phyloP scores from a whole-genome alignment of 2,888 invertebrate species.

The Taphrorychus bicolor region DNA sequence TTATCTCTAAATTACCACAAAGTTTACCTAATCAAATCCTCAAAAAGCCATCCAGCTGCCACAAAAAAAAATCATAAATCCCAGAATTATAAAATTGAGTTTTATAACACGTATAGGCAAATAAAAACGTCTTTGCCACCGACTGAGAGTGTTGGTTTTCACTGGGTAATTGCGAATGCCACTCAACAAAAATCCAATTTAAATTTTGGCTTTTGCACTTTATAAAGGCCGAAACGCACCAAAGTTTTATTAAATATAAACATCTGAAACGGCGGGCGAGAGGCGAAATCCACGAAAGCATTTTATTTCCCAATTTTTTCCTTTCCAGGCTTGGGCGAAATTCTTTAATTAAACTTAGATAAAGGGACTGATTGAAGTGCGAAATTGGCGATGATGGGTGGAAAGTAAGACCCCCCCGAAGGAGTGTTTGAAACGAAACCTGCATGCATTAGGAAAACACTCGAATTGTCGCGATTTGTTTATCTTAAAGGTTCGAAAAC shows the following conservation, averaged over 20 bases:
- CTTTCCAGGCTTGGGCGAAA: conserved; percentile 12
- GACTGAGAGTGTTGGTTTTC: conserved; percentile 6
- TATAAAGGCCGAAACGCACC: conserved; percentile 27
- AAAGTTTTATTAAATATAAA: conserved; percentile 42
- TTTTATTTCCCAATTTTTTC: conserved; percentile 34
- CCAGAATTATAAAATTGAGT: neutral
- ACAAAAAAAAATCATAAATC: neutral
- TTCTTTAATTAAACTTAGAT: conserved; percentile 39
- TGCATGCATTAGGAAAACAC: neutral
- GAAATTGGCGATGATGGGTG: neutral
- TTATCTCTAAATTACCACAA: no score
- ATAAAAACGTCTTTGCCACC: conserved; percentile 12
- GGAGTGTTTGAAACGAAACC: no score
- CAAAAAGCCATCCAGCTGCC: no score
- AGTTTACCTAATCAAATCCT: no score
- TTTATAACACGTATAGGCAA: conserved; percentile 6
- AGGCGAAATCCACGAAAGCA: conserved; percentile 27
- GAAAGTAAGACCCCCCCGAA: no score
- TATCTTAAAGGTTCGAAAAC: conserved; percentile 9
- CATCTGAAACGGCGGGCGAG: conserved; percentile 30
- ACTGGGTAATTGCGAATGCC: conserved; percentile 22
- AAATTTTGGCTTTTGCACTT: conserved; percentile 39
- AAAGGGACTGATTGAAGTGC: conserved; percentile 10
- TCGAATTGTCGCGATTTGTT: neutral
- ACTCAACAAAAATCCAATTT: conserved; percentile 37